Conservation (phyloP, 2,797 vertebrate species). For the Diceros bicornis region DNA sequence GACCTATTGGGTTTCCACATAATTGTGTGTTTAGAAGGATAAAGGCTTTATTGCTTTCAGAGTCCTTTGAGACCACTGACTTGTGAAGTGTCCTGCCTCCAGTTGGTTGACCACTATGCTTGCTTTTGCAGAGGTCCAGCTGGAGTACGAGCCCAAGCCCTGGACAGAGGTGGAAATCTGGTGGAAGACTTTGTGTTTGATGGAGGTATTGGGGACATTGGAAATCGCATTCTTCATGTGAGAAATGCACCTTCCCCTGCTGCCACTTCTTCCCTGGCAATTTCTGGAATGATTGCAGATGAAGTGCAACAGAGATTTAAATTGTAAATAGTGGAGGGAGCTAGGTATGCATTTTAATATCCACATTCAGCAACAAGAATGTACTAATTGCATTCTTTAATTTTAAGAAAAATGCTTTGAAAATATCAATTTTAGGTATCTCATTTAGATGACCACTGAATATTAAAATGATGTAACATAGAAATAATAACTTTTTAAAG, state of each 20-base stretch:
- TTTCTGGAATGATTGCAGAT: constrained; percentile 93
- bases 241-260: constrained; percentile 98
- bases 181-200: constrained; percentile 99
- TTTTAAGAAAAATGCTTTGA: constrained; percentile 34
- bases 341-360: background rate
- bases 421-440: constrained; percentile 56
- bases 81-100: background rate
- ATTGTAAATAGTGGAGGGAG: constrained; percentile 86
- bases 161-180: constrained; percentile 94
- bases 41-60: constrained; percentile 44
- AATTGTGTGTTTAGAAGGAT: constrained; percentile 31
- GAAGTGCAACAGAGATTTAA: constrained; percentile 93
- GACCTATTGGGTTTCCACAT: background rate
- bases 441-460: constrained; percentile 40
- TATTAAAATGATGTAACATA: constrained; percentile 60
- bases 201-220: constrained; percentile 92
- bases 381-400: constrained; percentile 25
- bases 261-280: constrained; percentile 97
- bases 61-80: constrained; percentile 36
- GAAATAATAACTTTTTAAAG: constrained; percentile 61
- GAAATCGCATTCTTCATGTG: constrained; percentile 94
- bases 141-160: constrained; percentile 96
- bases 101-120: constrained; percentile 10
- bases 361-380: constrained; percentile 25
- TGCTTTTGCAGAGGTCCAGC: constrained; percentile 93